Percentiles rank a stretch among this genome's conserved stretches.
These are phyloP conservation scores for Tetramorium bicarinatum DNA, from an alignment of 2,888 invertebrate species.

Conservation along the genomic window DNA sequence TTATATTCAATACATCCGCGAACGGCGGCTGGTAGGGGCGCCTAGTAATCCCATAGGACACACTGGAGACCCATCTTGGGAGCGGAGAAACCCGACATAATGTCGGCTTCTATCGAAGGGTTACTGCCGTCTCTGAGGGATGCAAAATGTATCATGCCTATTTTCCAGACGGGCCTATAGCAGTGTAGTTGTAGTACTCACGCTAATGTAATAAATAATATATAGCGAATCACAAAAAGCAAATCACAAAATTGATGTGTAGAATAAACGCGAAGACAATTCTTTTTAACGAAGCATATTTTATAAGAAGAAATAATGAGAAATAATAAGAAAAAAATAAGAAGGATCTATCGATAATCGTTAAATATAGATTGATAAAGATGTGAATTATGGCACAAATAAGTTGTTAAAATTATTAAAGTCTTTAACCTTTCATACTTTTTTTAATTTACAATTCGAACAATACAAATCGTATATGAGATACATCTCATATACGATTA, in stretches of 20 bases:
- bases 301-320: neutral
- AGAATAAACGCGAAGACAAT: neutral
- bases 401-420: neutral
- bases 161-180: constrained; percentile 73
- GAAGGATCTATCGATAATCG: neutral
- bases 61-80: constrained; percentile 70
- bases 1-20: constrained; percentile 85
- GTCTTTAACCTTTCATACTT: neutral
- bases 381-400: neutral
- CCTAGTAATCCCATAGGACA: constrained; percentile 83
- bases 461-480: too few species aligned
- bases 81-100: constrained; percentile 77
- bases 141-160: constrained; percentile 75
- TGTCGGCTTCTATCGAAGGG: constrained; percentile 80
- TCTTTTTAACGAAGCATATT: neutral
- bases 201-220: constrained; percentile 24
- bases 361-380: neutral
- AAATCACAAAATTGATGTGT: neutral
- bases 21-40: constrained; percentile 75
- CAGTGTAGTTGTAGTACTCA: constrained; percentile 38
- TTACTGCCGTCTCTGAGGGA: constrained; percentile 73
- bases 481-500: neutral
- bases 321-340: neutral
- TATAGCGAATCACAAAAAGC: neutral
- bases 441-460: neutral